phyloP scores from a whole-genome alignment of 2,888 invertebrate species.

The Acanthosepion lycidas region DNA sequence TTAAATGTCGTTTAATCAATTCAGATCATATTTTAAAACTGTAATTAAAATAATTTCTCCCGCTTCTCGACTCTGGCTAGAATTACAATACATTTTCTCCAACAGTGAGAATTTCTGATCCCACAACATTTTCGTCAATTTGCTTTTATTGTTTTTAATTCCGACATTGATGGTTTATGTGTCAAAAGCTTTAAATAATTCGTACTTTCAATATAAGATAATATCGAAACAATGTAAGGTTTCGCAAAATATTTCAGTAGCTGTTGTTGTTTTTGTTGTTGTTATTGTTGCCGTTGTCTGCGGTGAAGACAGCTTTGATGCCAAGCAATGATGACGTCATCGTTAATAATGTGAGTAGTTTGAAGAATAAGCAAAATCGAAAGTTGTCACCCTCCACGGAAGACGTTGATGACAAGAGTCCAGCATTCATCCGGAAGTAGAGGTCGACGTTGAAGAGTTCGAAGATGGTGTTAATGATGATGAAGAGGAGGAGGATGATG shows the following conservation, averaged over 20 bases:
- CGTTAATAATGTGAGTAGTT: not conserved
- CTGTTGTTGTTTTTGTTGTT: not conserved
- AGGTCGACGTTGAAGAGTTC: constrained; percentile 1
- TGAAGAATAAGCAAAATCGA: not conserved
- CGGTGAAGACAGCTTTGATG: not conserved
- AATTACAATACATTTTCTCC: not conserved
- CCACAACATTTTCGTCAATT: not conserved
- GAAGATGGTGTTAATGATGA: not conserved
- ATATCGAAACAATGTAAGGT: not conserved
- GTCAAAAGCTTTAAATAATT: not conserved
- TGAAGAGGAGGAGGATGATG: not conserved
- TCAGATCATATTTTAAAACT: too few relatives aligned
- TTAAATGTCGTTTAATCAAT: too few relatives aligned
- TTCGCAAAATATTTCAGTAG: not conserved
- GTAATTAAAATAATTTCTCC: too few relatives aligned
- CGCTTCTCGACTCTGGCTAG: not conserved
- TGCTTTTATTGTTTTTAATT: not conserved
- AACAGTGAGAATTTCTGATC: not conserved
- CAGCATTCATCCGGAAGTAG: not conserved
- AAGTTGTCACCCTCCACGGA: not conserved
- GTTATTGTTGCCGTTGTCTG: not conserved
- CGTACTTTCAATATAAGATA: not conserved
- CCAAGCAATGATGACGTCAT: not conserved
- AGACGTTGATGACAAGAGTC: not conserved
- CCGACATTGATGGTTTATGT: not conserved